Base-by-base conservation (phyloP, 2,888 invertebrate species). In the Yponomeuta evonymella region DNA sequence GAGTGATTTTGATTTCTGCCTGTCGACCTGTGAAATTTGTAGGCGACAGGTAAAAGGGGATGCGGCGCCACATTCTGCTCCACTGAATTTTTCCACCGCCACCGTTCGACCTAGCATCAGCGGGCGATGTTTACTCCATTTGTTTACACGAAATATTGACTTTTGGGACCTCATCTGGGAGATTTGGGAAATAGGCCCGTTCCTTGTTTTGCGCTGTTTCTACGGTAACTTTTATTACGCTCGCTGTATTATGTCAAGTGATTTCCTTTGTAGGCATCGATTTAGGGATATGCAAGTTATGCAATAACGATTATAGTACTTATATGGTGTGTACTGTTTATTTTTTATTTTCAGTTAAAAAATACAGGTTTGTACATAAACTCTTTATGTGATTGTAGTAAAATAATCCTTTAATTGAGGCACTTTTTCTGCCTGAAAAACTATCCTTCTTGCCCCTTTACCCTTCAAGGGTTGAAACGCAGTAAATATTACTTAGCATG, bases 1-100 rank as follows among this genome's bases (percentile, higher is more conserved):
- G 51, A 15, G 51, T 64, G 23, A 64, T 30, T 64, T 67, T 43
- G 30, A 36, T 67, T 71, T 71, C 67, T 71, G 71, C 67, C 58
- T 67, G 67, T 30, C 67, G 71, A 71, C 67, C 71, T 67, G 67
- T 62, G 67, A 67, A 67, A 71, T 71, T 33, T 67, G 66, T 15
- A 51, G 67, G 58, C 62, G 67, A 62, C 67, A 67, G 33, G 67
- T 67, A n/a, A 67, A 67, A 67, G 65, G 30, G 64, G 33, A 67
- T 58, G 51, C 51, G 51, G 51, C 33, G 15, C 67, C 67, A 9
- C 30, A 43, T 43, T 64, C 30, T 30, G 30, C 64, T 64, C 30
- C 29, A 64, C 29, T 64, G 51, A 58, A 3, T 58, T 58, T 58
- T 58, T 58, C 43, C 43, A 43, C 43, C 51, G 51, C 8, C 15